These are phyloP conservation scores for Onchidella celtica DNA, from an alignment of 2,888 invertebrate genomes.

Conservation along the genomic window DNA sequence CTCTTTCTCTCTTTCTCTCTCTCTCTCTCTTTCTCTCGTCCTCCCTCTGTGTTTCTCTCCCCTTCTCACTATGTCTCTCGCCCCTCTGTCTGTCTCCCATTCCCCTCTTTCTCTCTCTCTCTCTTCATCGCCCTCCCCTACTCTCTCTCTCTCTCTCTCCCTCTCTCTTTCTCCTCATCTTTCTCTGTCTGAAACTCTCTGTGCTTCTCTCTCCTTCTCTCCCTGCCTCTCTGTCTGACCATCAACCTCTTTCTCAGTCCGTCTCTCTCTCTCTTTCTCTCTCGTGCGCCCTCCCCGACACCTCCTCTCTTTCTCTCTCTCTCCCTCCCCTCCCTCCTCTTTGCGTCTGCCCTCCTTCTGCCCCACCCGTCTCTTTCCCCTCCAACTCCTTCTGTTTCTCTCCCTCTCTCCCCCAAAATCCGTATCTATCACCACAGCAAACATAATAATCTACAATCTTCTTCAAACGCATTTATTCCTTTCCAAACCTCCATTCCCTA, in stretches of 20 bases:
- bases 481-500: too few relatives aligned
- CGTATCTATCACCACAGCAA: too few relatives aligned
- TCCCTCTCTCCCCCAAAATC: too few relatives aligned
- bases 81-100: too few relatives aligned
- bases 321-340: not conserved
- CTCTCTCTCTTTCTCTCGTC: conserved; percentile 9
- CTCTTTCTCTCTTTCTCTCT: conserved; percentile 10
- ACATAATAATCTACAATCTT: too few relatives aligned
- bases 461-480: too few relatives aligned
- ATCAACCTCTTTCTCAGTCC: not conserved
- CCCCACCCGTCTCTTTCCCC: not conserved
- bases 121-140: not conserved
- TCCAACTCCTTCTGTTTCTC: not conserved
- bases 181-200: not conserved
- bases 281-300: not conserved
- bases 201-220: not conserved
- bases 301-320: not conserved
- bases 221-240: not conserved
- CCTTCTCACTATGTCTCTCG: not conserved
- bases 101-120: not conserved
- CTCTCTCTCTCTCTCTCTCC: not conserved
- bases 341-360: not conserved
- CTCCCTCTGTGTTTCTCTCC: not conserved
- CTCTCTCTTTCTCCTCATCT: not conserved
- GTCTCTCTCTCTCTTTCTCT: not conserved